Conservation (phyloP, 2,113 vertebrate genomes). For the Gadus macrocephalus region DNA sequence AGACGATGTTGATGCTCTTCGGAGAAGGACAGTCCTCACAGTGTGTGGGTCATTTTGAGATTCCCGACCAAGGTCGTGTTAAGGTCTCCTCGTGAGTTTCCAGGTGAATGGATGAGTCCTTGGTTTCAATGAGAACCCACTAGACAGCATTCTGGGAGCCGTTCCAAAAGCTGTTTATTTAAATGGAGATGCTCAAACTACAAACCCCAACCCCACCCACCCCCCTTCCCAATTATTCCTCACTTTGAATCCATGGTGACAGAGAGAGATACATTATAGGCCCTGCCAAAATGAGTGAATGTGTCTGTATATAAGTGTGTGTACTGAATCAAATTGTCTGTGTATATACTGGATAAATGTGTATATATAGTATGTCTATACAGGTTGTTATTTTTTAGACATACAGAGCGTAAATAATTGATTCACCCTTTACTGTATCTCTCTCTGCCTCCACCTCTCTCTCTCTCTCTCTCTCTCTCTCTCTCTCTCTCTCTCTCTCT, state of each 20-base stretch:
- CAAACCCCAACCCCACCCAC: constrained; percentile 19
- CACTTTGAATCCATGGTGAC: constrained; percentile 35
- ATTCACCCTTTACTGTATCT: constrained; percentile 69
- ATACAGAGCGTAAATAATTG: constrained; percentile 77
- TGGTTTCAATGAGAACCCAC: constrained; percentile 44
- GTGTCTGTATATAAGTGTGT: constrained; percentile 63
- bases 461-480: constrained; percentile 59
- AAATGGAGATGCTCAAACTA: constrained; percentile 54
- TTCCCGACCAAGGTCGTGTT: not conserved
- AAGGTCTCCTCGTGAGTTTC: not conserved
- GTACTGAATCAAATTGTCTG: constrained; percentile 46
- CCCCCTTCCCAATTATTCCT: constrained; percentile 51
- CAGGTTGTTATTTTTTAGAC: constrained; percentile 66
- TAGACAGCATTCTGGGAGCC: constrained; percentile 43
- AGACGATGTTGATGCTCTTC: constrained; percentile 50
- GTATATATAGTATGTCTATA: constrained; percentile 76
- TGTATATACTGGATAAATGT: constrained; percentile 74
- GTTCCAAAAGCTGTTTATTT: constrained; percentile 47
- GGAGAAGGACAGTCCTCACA: constrained; percentile 30
- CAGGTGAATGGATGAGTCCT: constrained; percentile 35
- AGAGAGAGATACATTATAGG: constrained; percentile 71
- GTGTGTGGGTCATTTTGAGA: constrained; percentile 5
- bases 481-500: constrained; percentile 57
- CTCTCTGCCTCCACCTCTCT: constrained; percentile 54
- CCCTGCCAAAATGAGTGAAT: constrained; percentile 68